These are phyloP conservation scores for Myxocyprinus asiaticus DNA, from an alignment of 2,113 vertebrate genomes.

Conservation along the genomic window DNA sequence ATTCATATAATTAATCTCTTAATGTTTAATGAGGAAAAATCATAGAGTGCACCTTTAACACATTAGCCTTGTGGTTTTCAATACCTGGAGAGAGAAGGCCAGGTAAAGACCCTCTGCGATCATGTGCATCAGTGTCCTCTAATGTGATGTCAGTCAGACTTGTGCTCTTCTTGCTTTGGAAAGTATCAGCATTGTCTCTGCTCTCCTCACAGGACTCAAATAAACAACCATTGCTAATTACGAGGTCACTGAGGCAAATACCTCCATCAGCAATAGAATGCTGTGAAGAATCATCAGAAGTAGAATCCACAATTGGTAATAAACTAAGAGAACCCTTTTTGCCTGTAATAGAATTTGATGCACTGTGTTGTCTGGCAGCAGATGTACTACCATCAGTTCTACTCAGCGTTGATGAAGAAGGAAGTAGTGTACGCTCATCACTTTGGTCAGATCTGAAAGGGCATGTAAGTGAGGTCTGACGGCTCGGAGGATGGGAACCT, in stretches of 20 bases:
- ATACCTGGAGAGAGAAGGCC: conserved; percentile 88
- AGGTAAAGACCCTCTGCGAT: conserved; percentile 86
- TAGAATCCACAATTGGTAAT: conserved; percentile 12
- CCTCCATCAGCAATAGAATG: conserved; percentile 30
- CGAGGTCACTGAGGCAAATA: conserved; percentile 27
- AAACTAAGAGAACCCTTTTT: neutral
- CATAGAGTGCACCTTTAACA: neutral
- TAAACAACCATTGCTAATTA: conserved; percentile 24
- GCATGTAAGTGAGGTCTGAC: conserved; percentile 64
- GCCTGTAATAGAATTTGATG: conserved; percentile 1
- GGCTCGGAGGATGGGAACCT: conserved; percentile 68
- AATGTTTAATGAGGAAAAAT: too few relatives aligned
- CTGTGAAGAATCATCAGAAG: conserved; percentile 28
- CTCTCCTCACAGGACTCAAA: conserved; percentile 26
- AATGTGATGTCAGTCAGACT: conserved; percentile 82
- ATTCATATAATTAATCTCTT: too few relatives aligned
- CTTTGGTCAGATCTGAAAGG: conserved; percentile 20
- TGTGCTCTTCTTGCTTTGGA: conserved; percentile 64
- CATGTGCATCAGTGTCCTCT: conserved; percentile 76
- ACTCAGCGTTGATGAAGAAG: conserved; percentile 16
- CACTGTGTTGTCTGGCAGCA: conserved; percentile 1
- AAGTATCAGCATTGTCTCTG: neutral
- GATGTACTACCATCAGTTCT: neutral
- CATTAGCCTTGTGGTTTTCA: neutral
- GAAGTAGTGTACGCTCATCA: conserved; percentile 14